Conservation (phyloP, 2,113 vertebrate species). For the Octodon degus region DNA sequence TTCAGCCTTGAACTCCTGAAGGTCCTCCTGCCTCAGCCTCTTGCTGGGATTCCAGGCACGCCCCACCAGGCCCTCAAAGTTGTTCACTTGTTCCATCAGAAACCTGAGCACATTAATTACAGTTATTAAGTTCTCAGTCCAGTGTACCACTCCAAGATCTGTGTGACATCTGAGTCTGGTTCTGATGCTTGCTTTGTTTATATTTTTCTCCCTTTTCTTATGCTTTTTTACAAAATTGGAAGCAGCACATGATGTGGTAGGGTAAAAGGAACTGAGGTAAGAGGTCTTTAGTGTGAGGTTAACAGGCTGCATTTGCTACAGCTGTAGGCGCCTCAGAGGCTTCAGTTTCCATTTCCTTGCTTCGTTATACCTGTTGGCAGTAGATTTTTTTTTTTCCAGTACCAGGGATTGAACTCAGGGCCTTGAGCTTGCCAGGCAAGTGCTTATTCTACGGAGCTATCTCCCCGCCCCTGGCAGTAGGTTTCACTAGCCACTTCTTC, state of each 20-base stretch:
- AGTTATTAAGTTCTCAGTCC: not conserved
- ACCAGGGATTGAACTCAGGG: too few species aligned
- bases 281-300: not conserved
- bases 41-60: not conserved
- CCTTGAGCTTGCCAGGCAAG: too few species aligned
- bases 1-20: not conserved
- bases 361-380: not conserved
- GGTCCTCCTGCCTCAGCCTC: not conserved
- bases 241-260: not conserved
- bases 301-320: not conserved
- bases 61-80: not conserved
- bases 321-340: not conserved
- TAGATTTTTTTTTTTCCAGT: not conserved
- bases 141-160: not conserved
- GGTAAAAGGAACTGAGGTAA: not conserved
- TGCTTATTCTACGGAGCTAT: too few species aligned
- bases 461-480: not conserved
- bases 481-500: conserved; percentile 12
- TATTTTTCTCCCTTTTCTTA: not conserved
- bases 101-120: not conserved
- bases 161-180: not conserved
- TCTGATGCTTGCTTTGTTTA: conserved; percentile 18
- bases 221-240: not conserved
- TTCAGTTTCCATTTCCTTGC: not conserved
- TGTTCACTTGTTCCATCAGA: not conserved